Evolutionary conservation across 2,113 vertebrate genomes (phyloP).

Genomic region (Petroica traversi): DNA sequence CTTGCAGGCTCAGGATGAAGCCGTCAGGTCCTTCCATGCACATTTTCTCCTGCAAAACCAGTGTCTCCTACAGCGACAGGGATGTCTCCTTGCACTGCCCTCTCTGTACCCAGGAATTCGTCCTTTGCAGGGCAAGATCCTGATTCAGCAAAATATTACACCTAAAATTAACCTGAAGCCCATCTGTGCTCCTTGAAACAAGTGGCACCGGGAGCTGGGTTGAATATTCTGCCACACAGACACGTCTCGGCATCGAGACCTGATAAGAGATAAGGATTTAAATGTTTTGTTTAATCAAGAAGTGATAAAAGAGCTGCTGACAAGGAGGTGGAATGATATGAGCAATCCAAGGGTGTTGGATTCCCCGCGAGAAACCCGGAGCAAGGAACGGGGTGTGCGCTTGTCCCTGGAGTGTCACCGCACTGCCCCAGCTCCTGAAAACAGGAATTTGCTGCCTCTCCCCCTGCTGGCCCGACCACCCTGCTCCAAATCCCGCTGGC

Average conservation of each 20-base stretch:
- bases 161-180: background rate
- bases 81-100: background rate
- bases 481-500: background rate
- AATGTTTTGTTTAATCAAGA: background rate
- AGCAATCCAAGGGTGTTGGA: fast-evolving
- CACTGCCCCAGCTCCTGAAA: background rate
- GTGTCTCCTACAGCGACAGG: background rate
- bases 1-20: background rate
- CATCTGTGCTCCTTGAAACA: background rate
- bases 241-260: fast-evolving
- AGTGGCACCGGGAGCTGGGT: background rate
- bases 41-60: background rate
- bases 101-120: background rate
- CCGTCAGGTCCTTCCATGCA: background rate
- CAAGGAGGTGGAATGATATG: background rate
- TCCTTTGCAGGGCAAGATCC: background rate
- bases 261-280: background rate
- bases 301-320: background rate
- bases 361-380: background rate
- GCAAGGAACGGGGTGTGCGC: fast-evolving
- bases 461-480: background rate
- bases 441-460: background rate
- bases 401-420: too few species aligned
- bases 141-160: background rate
- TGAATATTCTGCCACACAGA: background rate